Conservation (phyloP, 2,888 invertebrate genomes). For the Microctonus aethiopoides region DNA sequence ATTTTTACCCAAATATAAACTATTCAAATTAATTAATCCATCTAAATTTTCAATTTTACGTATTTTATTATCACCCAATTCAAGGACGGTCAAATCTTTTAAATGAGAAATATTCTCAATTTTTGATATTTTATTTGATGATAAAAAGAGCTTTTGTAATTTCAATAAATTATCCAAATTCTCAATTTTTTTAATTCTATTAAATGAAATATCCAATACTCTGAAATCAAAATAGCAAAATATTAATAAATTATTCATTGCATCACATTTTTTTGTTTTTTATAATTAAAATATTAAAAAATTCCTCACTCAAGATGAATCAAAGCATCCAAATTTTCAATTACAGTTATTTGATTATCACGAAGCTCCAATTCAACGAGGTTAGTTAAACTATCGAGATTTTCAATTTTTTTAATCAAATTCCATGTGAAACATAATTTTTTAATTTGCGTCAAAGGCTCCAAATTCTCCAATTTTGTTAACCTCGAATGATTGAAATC, state of each 20-base stretch:
- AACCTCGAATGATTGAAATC: conserved; percentile 92
- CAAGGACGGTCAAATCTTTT: conserved; percentile 82
- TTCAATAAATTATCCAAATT: conserved; percentile 81
- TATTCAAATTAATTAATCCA: conserved; percentile 78
- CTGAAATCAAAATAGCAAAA: too few relatives aligned
- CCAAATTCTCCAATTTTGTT: conserved; percentile 85
- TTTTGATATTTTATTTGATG: conserved; percentile 87
- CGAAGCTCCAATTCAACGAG: conserved; percentile 92
- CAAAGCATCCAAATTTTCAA: conserved; percentile 89
- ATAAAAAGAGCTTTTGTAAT: conserved; percentile 85
- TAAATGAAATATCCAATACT: conserved; percentile 94
- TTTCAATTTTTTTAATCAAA: conserved; percentile 93
- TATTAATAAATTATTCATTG: too few relatives aligned
- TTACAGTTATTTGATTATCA: conserved; percentile 94
- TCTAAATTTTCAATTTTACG: conserved; percentile 90
- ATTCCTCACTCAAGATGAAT: conserved; percentile 88
- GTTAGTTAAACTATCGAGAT: conserved; percentile 79
- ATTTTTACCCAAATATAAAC: conserved; percentile 93
- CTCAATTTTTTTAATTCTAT: conserved; percentile 88
- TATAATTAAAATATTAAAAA: not conserved
- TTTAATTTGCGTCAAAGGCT: conserved; percentile 80
- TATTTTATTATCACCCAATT: conserved; percentile 95
- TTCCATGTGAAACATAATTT: conserved; percentile 93
- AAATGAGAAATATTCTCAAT: conserved; percentile 90
- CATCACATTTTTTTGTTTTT: too few relatives aligned